These are phyloP conservation scores for Xestobium rufovillosum DNA, from an alignment of 2,888 invertebrate genomes.

Conservation along the genomic window DNA sequence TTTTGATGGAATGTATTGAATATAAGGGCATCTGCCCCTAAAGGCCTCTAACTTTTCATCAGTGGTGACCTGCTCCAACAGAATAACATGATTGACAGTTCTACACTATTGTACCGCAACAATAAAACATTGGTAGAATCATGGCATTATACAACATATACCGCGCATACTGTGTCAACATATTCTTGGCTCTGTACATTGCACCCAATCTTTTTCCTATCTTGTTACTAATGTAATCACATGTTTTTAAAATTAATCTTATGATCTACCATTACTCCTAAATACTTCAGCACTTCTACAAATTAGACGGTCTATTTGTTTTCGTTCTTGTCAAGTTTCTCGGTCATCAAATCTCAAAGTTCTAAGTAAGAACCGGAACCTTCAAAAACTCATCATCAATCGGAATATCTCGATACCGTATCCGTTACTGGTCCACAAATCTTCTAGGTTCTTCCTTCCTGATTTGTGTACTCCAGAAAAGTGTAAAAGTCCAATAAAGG, in stretches of 20 bases:
- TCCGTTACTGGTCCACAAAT: slow-evolving; percentile 28
- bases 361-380: slow-evolving; percentile 26
- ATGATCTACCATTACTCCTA: too few relatives aligned
- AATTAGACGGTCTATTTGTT: slow-evolving; percentile 22
- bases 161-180: too few relatives aligned
- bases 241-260: slow-evolving; percentile 27
- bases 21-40: slow-evolving; percentile 26
- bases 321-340: slow-evolving; percentile 17
- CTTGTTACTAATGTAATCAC: too few relatives aligned
- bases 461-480: slow-evolving; percentile 27
- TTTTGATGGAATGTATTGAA: slow-evolving; percentile 30
- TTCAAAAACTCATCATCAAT: slow-evolving; percentile 24
- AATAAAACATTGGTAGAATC: too few relatives aligned
- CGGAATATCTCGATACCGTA: slow-evolving; percentile 27
- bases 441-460: slow-evolving; percentile 22
- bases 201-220: too few relatives aligned
- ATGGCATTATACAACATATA: too few relatives aligned
- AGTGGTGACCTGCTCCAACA: slow-evolving; percentile 25
- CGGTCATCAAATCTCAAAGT: slow-evolving; percentile 25
- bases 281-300: too few relatives aligned
- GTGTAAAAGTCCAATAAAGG: slow-evolving; percentile 30
- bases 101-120: too few relatives aligned
- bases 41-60: slow-evolving; percentile 29
- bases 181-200: too few relatives aligned
- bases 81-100: slow-evolving; percentile 24